A percentile compares a stretch with the other conserved stretches of the same genome.
These are phyloP conservation scores for Alloplasta piceator DNA, from an alignment of 2,888 invertebrate species.

Conservation along the genomic window DNA sequence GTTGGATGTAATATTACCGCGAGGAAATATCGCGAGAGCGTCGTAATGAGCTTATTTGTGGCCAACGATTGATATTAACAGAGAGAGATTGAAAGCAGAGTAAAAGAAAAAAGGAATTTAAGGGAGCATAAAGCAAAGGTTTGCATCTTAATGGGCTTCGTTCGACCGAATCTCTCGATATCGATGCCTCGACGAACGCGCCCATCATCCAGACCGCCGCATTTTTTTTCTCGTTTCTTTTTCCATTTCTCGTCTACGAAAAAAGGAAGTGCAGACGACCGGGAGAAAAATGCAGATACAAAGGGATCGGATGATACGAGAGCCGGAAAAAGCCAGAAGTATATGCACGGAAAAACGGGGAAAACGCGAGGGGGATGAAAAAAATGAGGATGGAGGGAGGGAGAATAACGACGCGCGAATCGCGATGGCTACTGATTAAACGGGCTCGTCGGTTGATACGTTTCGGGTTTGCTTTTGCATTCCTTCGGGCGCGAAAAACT, in stretches of 20 bases:
- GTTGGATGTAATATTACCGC: constrained; percentile 3
- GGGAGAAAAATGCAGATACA: constrained; percentile 7
- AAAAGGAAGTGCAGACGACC: constrained; percentile 40
- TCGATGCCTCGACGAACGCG: constrained; percentile 42
- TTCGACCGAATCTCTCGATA: constrained; percentile 50
- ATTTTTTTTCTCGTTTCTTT: constrained; percentile 9
- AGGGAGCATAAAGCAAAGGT: constrained; percentile 31
- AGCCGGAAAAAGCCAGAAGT: constrained; percentile 8
- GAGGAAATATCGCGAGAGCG: constrained; percentile 29
- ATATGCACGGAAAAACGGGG: constrained; percentile 14
- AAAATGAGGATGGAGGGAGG: constrained; percentile 1
- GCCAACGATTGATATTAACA: constrained; percentile 30
- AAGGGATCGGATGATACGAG: background rate
- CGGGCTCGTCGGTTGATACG: constrained; percentile 51
- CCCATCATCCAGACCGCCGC: constrained; percentile 14
- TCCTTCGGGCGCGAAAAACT: constrained; percentile 50
- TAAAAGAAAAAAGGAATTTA: constrained; percentile 4
- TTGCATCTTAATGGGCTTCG: constrained; percentile 59
- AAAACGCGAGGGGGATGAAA: constrained; percentile 47
- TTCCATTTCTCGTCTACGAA: constrained; percentile 48
- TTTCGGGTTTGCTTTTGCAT: constrained; percentile 60
- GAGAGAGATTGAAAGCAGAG: background rate
- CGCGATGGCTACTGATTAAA: constrained; percentile 64
- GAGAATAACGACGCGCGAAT: constrained; percentile 54
- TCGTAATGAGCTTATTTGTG: constrained; percentile 57